Evolutionary conservation across 2,888 invertebrate genomes (phyloP), one percentile per base, ranked within the genome.

Genomic region (Chelonus formosanus): DNA sequence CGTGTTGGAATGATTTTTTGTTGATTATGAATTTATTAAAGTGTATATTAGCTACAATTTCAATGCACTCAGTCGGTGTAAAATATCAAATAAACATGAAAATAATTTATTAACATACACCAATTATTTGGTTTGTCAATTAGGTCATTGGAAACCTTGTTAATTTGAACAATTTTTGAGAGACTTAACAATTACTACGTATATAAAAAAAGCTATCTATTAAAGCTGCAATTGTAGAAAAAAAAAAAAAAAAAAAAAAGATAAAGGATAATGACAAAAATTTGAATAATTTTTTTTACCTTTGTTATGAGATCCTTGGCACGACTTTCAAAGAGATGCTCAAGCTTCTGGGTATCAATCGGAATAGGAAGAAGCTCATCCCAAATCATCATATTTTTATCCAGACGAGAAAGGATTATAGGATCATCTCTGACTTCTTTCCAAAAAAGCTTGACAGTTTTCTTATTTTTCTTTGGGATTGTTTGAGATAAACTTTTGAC

Each of bases 391-490:
- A 82, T 83, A 71, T 81, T 80, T 61, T 80, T 80, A 58, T 82
- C 91, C 89, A 71, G 87, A 86, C 80, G 75, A n/a, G 71, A 82
- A 56, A 91, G 86, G 69, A 90, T 90, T 44, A 90, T 86, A 0
- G 91, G 90, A 79, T 91, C 91, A 72, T 94, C 95, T 73, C 93
- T 89, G 5, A 95, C 93, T 85, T 98, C 97, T 80, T 94, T 94
- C 99, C 99, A 99, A 84, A 99, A 99, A 60, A 99, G 86, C 85
- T 97, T 97, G 8, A 99, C 94, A 34, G 98, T 98, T 84, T 98
- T 96, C 85, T 97, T 97, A 80, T 92, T 96, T 82, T 96, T 96
- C 82, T 91, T 92, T 48, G 90, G 81, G 35, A 82, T 63, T 70
- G 79, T 65, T 70, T 75, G 61, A 67, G 69, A 70, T 72, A 80